Evolutionary conservation across 2,113 vertebrate genomes (phyloP).

Genomic region (Dasyurus viverrinus): DNA sequence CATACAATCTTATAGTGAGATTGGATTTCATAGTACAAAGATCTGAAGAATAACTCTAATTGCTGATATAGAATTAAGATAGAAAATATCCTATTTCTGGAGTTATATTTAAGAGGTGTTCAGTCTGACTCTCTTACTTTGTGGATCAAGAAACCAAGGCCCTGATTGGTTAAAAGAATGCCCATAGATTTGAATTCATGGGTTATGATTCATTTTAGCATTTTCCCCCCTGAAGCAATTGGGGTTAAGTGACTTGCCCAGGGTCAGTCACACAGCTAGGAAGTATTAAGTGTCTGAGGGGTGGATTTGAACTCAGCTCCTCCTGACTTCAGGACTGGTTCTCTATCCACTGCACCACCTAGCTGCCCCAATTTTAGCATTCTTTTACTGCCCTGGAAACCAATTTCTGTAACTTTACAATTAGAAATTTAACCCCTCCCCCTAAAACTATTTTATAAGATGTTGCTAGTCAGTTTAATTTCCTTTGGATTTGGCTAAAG

Average conservation of each 20-base stretch:
- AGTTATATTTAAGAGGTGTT: not conserved
- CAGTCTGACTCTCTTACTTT: not conserved
- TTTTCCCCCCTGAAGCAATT: not conserved
- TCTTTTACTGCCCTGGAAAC: not conserved
- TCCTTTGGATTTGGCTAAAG: not conserved
- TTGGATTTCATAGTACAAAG: not conserved
- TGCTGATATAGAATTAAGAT: not conserved
- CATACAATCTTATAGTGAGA: not conserved
- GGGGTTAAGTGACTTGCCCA: no score
- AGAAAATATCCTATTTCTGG: not conserved
- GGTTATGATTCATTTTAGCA: not conserved
- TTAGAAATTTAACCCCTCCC: not conserved
- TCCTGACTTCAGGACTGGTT: no score
- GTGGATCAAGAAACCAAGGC: not conserved
- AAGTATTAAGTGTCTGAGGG: no score
- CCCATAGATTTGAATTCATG: not conserved
- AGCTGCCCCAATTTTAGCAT: not conserved
- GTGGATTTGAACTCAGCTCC: no score
- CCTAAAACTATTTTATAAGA: not conserved
- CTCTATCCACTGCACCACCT: no score
- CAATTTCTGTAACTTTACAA: not conserved
- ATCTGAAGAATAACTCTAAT: not conserved
- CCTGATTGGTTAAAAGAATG: not conserved
- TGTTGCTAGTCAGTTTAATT: not conserved
- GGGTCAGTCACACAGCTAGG: no score